Evolutionary conservation across 2,888 invertebrate genomes (phyloP).

Genomic region (Coronaproctus castanopsis): DNA sequence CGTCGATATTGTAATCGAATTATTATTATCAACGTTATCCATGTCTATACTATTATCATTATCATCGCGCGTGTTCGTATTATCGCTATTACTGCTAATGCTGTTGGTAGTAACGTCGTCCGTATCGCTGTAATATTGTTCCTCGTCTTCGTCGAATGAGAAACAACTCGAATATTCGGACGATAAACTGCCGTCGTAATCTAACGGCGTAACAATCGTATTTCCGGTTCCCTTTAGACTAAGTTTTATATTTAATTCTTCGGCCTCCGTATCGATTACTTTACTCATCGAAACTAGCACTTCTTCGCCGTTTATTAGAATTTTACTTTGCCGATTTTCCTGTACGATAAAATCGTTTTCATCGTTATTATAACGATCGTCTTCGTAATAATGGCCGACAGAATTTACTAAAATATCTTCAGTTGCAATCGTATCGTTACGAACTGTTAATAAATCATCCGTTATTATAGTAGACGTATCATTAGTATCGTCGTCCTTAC

Average conservation of each 20-base stretch:
- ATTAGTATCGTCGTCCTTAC: no score
- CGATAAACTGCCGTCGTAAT: neutral
- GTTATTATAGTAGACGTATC: no score
- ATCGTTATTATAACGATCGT: no score
- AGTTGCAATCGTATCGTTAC: no score
- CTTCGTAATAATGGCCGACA: no score
- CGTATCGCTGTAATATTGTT: neutral
- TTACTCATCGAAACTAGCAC: no score
- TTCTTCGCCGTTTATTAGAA: neutral
- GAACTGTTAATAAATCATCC: no score
- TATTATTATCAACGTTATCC: neutral
- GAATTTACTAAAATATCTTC: no score
- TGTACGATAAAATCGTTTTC: no score
- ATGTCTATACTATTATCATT: neutral
- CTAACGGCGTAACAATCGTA: neutral
- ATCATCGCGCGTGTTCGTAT: neutral
- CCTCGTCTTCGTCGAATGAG: neutral
- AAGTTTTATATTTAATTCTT: neutral
- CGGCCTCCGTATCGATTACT: neutral
- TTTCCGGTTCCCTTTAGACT: no score
- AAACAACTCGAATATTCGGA: neutral
- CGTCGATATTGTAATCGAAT: neutral
- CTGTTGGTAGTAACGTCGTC: no score
- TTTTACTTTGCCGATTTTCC: neutral
- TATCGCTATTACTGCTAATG: neutral